A percentile compares a stretch with the other conserved stretches of the same genome.
These are phyloP conservation scores for Acanthochromis polyacanthus DNA, from an alignment of 2,113 vertebrate genomes.

Conservation along the genomic window DNA sequence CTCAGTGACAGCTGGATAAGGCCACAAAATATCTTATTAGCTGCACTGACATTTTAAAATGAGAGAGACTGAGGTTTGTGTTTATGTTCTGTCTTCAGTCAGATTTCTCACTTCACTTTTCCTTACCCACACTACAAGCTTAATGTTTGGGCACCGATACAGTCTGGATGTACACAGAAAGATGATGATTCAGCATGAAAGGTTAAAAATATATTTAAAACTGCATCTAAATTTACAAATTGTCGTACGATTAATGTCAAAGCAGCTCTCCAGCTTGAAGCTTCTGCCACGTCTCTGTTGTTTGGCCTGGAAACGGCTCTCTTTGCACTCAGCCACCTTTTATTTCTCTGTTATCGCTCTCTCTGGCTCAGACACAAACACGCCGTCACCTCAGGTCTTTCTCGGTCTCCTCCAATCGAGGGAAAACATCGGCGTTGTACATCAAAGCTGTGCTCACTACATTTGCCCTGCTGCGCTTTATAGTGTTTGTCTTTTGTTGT, in stretches of 20 bases:
- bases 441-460: constrained; percentile 70
- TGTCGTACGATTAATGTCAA: constrained; percentile 12
- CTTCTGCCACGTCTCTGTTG: constrained; percentile 20
- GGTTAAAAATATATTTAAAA: constrained; percentile 4
- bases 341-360: neutral
- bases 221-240: neutral
- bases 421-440: constrained; percentile 37
- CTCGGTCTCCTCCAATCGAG: constrained; percentile 18
- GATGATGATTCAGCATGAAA: constrained; percentile 5
- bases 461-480: constrained; percentile 48
- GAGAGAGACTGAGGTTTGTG: no score
- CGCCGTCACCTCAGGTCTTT: constrained; percentile 51
- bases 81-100: no score
- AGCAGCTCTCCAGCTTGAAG: constrained; percentile 21
- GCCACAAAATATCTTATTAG: neutral
- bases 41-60: neutral
- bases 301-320: constrained; percentile 54
- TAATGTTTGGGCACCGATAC: neutral
- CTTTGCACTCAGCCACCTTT: neutral
- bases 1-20: no score
- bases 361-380: constrained; percentile 37
- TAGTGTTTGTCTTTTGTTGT: constrained; percentile 56
- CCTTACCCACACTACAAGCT: no score
- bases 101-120: no score
- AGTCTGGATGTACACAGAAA: neutral